Evolutionary conservation across 1,140 invertebrate genomes (phyloP).

Genomic region (Acromyrmex charruanus): DNA sequence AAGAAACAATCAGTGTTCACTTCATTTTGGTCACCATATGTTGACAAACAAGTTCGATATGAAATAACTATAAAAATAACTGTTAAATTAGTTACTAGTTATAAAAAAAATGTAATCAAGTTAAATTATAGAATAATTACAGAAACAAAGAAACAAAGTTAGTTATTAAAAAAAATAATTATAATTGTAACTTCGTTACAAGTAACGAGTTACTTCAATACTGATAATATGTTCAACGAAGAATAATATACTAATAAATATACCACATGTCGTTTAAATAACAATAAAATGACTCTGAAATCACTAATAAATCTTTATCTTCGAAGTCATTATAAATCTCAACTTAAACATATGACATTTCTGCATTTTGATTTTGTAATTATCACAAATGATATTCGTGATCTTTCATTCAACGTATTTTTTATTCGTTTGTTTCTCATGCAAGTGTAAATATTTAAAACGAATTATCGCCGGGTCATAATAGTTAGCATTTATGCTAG

Average conservation of each 20-base stretch:
- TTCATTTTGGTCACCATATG: no score
- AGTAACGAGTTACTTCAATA: no score
- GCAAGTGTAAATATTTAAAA: not conserved
- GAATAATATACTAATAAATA: not conserved
- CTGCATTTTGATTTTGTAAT: not conserved
- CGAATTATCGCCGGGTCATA: not conserved
- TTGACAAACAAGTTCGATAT: no score
- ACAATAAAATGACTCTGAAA: not conserved
- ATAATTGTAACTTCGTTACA: no score
- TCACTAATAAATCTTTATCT: not conserved
- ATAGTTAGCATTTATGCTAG: not conserved
- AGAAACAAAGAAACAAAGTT: no score
- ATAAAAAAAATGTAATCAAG: no score
- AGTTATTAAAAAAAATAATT: no score
- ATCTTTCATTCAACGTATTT: slow-evolving; percentile 15
- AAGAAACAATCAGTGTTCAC: no score
- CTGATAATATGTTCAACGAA: not conserved
- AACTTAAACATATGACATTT: not conserved
- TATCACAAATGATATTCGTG: not conserved
- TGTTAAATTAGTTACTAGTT: no score
- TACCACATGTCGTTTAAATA: not conserved
- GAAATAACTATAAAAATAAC: no score
- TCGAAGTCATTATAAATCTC: not conserved
- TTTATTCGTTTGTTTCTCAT: not conserved
- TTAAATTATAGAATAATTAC: no score